phyloP scores from a whole-genome alignment of 2,888 invertebrate genomes.

The Eupithecia dodoneata region DNA sequence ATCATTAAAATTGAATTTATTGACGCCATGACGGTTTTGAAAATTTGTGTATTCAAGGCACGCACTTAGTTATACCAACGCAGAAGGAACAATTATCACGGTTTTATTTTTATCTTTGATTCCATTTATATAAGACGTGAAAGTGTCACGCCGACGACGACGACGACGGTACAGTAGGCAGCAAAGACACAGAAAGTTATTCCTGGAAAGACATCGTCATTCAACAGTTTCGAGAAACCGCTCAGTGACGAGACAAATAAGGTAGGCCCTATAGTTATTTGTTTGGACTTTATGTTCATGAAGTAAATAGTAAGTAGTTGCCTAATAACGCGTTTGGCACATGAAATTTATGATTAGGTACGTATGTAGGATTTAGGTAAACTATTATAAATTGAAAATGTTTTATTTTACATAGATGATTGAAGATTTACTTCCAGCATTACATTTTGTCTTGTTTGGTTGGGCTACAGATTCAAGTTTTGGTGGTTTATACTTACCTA shows the following conservation, averaged over 20 bases:
- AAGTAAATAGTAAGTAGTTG: too few species aligned
- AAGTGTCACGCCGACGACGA: background rate
- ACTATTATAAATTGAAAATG: too few species aligned
- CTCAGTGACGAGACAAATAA: slow-evolving; percentile 42
- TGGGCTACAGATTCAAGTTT: too few species aligned
- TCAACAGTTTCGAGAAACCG: slow-evolving; percentile 46
- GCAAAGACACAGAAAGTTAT: slow-evolving; percentile 36
- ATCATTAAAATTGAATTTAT: background rate
- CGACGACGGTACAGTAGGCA: background rate
- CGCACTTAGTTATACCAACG: background rate
- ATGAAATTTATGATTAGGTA: too few species aligned
- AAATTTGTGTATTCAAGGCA: background rate
- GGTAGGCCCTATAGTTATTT: background rate
- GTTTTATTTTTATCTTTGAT: slow-evolving; percentile 4
- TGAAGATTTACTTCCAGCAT: too few species aligned
- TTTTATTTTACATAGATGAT: too few species aligned
- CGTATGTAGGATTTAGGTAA: too few species aligned
- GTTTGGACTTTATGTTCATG: background rate
- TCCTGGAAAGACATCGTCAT: slow-evolving; percentile 47
- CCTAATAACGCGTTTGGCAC: too few species aligned
- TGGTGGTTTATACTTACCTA: background rate
- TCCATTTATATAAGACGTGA: slow-evolving; percentile 4
- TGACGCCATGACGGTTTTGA: background rate
- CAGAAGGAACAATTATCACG: background rate
- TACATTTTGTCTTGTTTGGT: too few species aligned